Evolutionary conservation across 2,797 vertebrate genomes (phyloP), one percentile per base, ranked within the genome.

Genomic region (Enteromius anoplus): DNA sequence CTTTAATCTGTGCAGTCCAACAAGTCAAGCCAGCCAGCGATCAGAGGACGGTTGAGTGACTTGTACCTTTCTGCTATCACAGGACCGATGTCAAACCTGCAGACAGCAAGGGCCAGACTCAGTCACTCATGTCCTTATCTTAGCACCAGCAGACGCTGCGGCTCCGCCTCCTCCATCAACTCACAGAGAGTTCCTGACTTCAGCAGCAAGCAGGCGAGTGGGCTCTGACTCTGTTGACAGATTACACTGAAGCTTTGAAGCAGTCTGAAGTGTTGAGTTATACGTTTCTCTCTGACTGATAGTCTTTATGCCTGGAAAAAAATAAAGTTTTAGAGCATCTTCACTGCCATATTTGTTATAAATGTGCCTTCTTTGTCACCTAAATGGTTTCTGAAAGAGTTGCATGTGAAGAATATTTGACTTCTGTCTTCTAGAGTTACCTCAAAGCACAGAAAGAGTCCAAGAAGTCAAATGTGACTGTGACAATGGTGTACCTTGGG

Each of bases 401-500:
- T 12, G 19, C 17, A 32, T 75, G 80, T 32, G n/a, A 66, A 53
- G 29, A 19, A 26, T 26, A 17, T 76, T 42, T 17, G 8, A 51
- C 55, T 47, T 55, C 19, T 77, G 23, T 55, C 2, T 64, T 64
- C 12, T 85, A 95, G 94, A 94, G 86, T 21, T 84, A 75, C 81
- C 64, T 94, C 0, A 93, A 89, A 79, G 87, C 83, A 5, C 90
- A 89, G 62, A 92, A 88, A 83, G 93, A 94, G 75, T 89, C 90
- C 0, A 94, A 88, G 88, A 94, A 92, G 85, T 94, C 95, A 49
- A 94, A 95, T 26, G 95, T 96, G 17, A 91, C 86, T 0, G 92
- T 96, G 87, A 94, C 92, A 2, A 94, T 96, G 94, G 91, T 85
- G 15, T 96, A 95, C 83, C 87, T 95, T 0, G 95, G 95, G 14